Evolutionary conservation across 2,888 invertebrate genomes (phyloP).

Genomic region (Melieria picta): DNA sequence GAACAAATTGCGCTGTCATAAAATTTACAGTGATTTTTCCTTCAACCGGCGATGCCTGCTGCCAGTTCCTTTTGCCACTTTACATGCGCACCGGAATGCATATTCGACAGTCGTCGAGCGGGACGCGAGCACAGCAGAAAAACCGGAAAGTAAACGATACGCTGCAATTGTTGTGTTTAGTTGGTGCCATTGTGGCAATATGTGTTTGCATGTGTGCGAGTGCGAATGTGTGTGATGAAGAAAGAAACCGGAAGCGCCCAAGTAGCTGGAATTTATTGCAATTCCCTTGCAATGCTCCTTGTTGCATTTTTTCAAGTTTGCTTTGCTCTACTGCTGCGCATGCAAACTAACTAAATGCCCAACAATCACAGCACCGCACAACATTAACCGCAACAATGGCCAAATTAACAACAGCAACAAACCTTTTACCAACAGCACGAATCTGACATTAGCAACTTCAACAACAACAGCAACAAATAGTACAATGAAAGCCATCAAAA

Average conservation of each 20-base stretch:
- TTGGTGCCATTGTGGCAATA: no score
- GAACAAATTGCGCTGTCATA: constrained; percentile 30
- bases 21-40: constrained; percentile 26
- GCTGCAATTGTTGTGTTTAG: no score
- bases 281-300: not conserved
- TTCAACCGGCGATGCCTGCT: not conserved
- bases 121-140: no score
- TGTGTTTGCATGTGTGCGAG: not conserved
- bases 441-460: constrained; percentile 23
- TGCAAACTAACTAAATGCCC: no score
- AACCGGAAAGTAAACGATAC: no score
- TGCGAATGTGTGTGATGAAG: not conserved
- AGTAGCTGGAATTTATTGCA: constrained; percentile 26
- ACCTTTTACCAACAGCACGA: constrained; percentile 15
- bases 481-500: no score
- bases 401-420: constrained; percentile 15
- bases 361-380: no score
- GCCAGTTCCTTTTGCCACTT: not conserved
- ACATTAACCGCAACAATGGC: not conserved
- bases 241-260: constrained; percentile 9
- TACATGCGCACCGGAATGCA: no score
- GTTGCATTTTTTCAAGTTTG: constrained; percentile 2
- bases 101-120: no score
- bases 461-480: constrained; percentile 27
- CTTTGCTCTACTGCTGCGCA: not conserved